Base-by-base conservation (phyloP, 1,140 invertebrate genomes). In the Pseudomyrmex flavicornis region DNA sequence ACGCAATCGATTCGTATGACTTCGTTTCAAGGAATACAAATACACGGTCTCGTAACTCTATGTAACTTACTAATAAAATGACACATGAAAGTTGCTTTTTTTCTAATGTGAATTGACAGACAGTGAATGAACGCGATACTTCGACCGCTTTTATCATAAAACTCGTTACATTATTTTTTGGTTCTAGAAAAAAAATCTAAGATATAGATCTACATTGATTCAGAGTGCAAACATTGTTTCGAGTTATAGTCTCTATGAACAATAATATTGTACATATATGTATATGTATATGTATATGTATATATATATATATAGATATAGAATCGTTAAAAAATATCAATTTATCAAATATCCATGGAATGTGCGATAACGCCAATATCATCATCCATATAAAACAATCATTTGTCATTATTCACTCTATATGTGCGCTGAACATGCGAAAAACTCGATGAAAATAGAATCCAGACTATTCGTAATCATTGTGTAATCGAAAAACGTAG, bases 271-370 rank as follows among this genome's bases (percentile, higher is more conserved):
- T 35, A 35, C 5, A 35, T 7, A 35, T 35, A 7, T 35, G 7
- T 35, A 7, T 35, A 4, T 26, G 2, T 26, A 4, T 26, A 26
- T 26, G 0, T 5, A 7, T 7, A 5, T 35, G 1, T 35, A 7
- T 35, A 7, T 35, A 35, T 7, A 35, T 35, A 35, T 35, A 35
- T 35, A 65, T 70, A 50, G 48, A 50, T 44, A 85, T 54, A 80
- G 68, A 58, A 77, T 63, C 22, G 2, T 88, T 77, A 79, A 85
- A 85, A 85, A 79, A 58, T 46, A 58, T 74, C 44, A 44, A 70
- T 84, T 62, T 86, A 82, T 52, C 4, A 86, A 75, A 84, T 63
- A 62, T 88, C 63, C 63, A 50, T 89, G 88, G 88, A 89, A 89
- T 89, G 88, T 89, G 88, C 87, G 85, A 22, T 66, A 77, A 58